These are phyloP conservation scores for Anadara kagoshimensis DNA, from an alignment of 1,140 invertebrate species.

Conservation along the genomic window DNA sequence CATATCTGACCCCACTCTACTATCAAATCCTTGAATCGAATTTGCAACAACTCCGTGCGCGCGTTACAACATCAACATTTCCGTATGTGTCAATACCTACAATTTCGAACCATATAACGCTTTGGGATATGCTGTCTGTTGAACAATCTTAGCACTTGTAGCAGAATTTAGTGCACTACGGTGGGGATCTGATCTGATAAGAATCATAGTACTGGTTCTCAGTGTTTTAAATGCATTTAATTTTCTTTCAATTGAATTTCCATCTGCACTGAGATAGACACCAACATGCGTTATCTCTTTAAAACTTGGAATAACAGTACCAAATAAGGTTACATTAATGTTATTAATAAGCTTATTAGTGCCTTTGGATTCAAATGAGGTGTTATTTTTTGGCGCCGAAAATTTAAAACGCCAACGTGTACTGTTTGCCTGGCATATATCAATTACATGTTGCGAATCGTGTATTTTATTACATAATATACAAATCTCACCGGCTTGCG, in stretches of 20 bases:
- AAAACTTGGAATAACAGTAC: not conserved
- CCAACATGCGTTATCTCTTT: conserved; percentile 6
- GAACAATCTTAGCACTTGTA: conserved; percentile 7
- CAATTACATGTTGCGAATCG: not conserved
- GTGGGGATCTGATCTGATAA: not conserved
- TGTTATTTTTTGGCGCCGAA: not conserved
- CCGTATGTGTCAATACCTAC: not conserved
- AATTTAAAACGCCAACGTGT: conserved; percentile 6
- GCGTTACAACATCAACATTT: conserved; percentile 10
- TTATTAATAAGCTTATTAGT: not conserved
- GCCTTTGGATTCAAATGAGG: not conserved
- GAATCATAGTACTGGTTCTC: not conserved
- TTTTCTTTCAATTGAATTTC: not conserved
- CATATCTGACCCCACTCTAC: conserved; percentile 2
- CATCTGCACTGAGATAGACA: not conserved
- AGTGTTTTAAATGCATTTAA: not conserved
- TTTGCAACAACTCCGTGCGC: conserved; percentile 2
- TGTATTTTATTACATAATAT: not conserved
- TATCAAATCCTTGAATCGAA: conserved; percentile 7
- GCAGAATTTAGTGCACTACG: conserved; percentile 1
- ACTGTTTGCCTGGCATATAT: conserved; percentile 10
- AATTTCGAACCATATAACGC: conserved; percentile 6
- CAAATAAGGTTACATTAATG: not conserved
- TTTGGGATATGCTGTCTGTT: conserved; percentile 2
- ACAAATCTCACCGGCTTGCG: conserved; percentile 7